Conservation (phyloP, 2,888 invertebrate genomes). For the Cheilosia vernalis region DNA sequence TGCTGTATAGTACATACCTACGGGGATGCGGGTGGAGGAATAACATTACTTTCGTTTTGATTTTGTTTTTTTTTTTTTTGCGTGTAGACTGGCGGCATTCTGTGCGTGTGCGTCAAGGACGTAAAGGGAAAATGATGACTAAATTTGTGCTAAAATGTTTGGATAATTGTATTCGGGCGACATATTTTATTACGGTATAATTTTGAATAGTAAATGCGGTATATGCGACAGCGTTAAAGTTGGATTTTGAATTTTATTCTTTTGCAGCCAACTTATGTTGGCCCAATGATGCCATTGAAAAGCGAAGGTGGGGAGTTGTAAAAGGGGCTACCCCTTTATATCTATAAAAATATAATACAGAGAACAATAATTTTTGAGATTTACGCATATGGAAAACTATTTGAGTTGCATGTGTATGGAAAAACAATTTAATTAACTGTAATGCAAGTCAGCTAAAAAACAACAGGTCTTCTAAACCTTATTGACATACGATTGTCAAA, state of each 20-base stretch:
- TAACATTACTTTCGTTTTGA: conserved; percentile 61
- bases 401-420: too few species aligned
- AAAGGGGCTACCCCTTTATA: too few species aligned
- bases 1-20: conserved; percentile 25
- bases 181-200: conserved; percentile 54
- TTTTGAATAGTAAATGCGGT: conserved; percentile 34
- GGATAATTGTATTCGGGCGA: conserved; percentile 46
- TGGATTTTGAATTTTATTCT: conserved; percentile 15
- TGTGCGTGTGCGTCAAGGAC: background rate
- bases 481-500: too few species aligned
- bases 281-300: background rate
- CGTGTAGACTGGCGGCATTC: background rate
- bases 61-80: conserved; percentile 15
- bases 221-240: background rate
- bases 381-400: too few species aligned
- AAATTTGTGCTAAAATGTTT: conserved; percentile 49
- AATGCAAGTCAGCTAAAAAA: too few species aligned
- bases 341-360: too few species aligned
- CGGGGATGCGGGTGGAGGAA: conserved; percentile 38
- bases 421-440: too few species aligned
- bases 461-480: too few species aligned
- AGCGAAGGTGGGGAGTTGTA: background rate
- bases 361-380: too few species aligned
- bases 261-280: background rate
- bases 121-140: conserved; percentile 52